Percentiles rank a stretch among this genome's conserved stretches.
phyloP scores from a whole-genome alignment of 1,140 invertebrate species.

The Calephelis nemesis region DNA sequence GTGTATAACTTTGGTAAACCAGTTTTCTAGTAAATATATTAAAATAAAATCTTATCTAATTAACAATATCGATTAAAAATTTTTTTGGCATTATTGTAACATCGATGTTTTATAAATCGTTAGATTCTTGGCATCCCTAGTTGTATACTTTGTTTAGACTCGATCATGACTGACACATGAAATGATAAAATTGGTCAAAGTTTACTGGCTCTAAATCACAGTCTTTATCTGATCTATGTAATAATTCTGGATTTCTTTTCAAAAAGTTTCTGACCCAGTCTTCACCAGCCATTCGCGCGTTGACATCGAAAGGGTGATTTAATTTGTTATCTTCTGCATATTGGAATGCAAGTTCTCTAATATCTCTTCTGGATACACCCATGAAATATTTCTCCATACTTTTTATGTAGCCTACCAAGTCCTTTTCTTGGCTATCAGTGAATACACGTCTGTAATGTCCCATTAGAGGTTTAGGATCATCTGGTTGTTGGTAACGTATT shows the following conservation, averaged over 20 bases:
- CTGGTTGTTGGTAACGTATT: constrained; percentile 63
- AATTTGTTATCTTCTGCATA: constrained; percentile 69
- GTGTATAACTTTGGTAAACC: too few relatives aligned
- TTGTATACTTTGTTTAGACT: constrained; percentile 10
- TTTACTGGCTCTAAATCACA: constrained; percentile 66
- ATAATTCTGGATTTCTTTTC: constrained; percentile 67
- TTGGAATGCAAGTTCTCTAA: constrained; percentile 69
- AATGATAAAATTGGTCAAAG: constrained; percentile 74
- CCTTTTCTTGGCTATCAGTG: constrained; percentile 70
- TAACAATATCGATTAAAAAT: too few relatives aligned
- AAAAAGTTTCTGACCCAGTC: constrained; percentile 74
- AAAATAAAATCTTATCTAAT: too few relatives aligned
- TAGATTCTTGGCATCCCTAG: constrained; percentile 3
- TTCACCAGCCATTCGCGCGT: constrained; percentile 70
- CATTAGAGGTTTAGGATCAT: constrained; percentile 68
- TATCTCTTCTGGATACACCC: constrained; percentile 67
- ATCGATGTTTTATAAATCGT: constrained; percentile 3
- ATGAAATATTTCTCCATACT: constrained; percentile 73
- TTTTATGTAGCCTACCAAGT: constrained; percentile 70
- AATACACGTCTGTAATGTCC: constrained; percentile 69
- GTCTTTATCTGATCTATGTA: constrained; percentile 59
- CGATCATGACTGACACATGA: constrained; percentile 73
- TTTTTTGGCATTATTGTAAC: too few relatives aligned
- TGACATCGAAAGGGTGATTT: constrained; percentile 69
- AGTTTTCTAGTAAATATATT: too few relatives aligned